Conservation (phyloP, 2,797 vertebrate genomes). For the Carapus acus region DNA sequence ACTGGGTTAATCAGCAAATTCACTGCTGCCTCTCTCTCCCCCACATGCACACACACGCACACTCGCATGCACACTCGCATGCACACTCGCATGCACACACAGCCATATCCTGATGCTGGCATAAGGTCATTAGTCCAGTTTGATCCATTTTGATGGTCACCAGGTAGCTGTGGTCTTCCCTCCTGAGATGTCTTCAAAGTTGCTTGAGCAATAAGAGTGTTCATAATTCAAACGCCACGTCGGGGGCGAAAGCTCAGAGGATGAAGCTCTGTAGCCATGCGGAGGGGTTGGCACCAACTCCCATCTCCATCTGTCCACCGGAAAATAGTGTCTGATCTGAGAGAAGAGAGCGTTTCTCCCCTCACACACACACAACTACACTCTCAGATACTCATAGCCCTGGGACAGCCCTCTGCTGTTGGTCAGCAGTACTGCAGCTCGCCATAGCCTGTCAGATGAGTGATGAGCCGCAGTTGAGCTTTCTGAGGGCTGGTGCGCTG, state of each 20-base stretch:
- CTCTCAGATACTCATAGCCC: constrained; percentile 26
- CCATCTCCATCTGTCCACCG: constrained; percentile 13
- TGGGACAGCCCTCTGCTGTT: constrained; percentile 61
- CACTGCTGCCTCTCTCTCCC: not conserved
- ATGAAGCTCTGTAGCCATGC: constrained; percentile 4
- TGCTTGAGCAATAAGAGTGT: not conserved
- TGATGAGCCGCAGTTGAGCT: not conserved
- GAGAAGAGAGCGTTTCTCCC: not conserved
- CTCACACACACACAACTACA: no score
- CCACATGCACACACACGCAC: no score
- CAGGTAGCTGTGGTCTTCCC: not conserved
- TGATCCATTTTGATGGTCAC: not conserved
- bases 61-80: no score
- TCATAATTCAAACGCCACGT: no score
- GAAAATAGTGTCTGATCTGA: constrained; percentile 21
- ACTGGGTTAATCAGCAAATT: not conserved
- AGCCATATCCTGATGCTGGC: constrained; percentile 10
- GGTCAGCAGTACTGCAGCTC: constrained; percentile 38
- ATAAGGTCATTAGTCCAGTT: constrained; percentile 5
- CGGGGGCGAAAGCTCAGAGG: no score
- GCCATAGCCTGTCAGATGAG: not conserved
- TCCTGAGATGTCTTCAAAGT: not conserved
- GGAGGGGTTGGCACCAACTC: not conserved
- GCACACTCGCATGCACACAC: no score
- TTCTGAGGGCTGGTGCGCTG: no score